Percentiles rank a stretch among this genome's conserved stretches.
Conservation (phyloP, 2,797 vertebrate genomes). For the Anniella stebbinsi region DNA sequence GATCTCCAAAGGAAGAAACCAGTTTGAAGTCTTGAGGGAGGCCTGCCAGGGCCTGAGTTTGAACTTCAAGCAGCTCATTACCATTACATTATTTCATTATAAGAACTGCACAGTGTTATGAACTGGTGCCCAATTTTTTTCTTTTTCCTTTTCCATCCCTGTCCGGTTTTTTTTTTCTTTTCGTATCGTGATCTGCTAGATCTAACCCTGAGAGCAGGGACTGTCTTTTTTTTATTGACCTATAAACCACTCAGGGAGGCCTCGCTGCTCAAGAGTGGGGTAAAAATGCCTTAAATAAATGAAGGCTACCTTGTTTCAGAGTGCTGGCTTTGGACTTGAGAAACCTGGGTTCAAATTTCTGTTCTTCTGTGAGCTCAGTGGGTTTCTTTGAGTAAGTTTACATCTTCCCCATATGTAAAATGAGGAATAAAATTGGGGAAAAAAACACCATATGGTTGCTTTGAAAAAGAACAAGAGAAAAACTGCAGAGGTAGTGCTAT, state of each 20-base stretch:
- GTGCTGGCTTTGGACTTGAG: neutral
- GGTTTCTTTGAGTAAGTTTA: neutral
- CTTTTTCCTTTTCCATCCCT: neutral
- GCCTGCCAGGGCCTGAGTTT: neutral
- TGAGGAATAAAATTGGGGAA: neutral
- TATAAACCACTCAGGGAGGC: neutral
- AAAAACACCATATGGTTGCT: neutral
- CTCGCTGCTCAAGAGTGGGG: neutral
- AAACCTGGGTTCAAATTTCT: neutral
- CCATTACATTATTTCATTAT: neutral
- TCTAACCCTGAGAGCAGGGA: no score
- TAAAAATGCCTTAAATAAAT: neutral
- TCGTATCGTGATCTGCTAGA: neutral
- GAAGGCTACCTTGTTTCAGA: neutral
- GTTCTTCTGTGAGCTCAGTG: neutral
- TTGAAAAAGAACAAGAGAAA: neutral
- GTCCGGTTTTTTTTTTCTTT: neutral
- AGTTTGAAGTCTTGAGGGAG: neutral
- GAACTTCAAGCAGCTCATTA: neutral
- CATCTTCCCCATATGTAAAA: neutral
- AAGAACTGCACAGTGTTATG: no score
- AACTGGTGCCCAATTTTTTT: no score
- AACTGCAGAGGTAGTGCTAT: neutral
- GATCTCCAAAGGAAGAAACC: neutral
- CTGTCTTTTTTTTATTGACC: no score